Evolutionary conservation across 1,140 invertebrate species (phyloP).

Genomic region (Leguminivora glycinivorella): DNA sequence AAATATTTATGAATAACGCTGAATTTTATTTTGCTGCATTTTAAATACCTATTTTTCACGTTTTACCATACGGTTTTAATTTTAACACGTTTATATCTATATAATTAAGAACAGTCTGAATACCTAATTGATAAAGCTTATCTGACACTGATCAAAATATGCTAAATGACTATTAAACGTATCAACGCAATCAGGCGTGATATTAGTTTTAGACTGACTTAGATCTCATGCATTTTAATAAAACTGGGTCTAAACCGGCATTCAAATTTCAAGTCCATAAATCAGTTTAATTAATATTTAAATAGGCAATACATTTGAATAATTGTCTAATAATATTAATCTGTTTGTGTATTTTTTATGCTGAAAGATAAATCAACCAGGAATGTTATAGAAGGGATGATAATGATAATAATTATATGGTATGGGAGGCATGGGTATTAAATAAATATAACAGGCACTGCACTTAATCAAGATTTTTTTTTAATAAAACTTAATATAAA

Average conservation of each 20-base stretch:
- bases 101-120: neutral
- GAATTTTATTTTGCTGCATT: neutral
- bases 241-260: neutral
- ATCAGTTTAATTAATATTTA: too few species aligned
- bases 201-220: neutral
- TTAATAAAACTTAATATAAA: too few species aligned
- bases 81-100: neutral
- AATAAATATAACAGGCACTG: too few species aligned
- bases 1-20: neutral
- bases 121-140: neutral
- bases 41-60: neutral
- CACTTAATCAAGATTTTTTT: too few species aligned
- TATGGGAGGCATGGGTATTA: too few species aligned
- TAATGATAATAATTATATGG: too few species aligned
- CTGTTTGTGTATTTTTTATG: too few species aligned
- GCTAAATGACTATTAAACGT: neutral
- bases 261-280: neutral
- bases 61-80: neutral
- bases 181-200: neutral
- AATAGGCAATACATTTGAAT: too few species aligned
- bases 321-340: too few species aligned
- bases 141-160: neutral
- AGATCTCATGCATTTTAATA: constrained; percentile 3
- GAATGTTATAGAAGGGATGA: too few species aligned
- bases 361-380: too few species aligned